These are phyloP conservation scores for Liopterus haemorrhoidalis DNA, from an alignment of 2,888 invertebrate genomes.

Conservation along the genomic window DNA sequence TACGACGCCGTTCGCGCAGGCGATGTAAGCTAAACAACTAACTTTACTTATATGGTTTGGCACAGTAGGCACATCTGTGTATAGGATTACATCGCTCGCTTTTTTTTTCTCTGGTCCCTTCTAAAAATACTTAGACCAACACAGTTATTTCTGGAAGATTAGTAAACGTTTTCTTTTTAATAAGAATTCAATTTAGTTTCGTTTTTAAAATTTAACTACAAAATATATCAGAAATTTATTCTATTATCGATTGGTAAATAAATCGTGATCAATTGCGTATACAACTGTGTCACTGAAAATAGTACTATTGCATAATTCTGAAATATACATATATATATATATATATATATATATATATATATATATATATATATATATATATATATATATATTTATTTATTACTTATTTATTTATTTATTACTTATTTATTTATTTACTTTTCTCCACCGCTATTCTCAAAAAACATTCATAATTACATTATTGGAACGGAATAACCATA, in stretches of 20 bases:
- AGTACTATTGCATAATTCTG: neutral
- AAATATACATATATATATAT: neutral
- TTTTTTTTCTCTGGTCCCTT: constrained; percentile 45
- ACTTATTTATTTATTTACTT: no score
- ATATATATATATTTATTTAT: constrained; percentile 10
- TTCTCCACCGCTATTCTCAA: no score
- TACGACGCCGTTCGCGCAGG: constrained; percentile 37
- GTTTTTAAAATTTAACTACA: constrained; percentile 25
- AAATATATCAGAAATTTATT: neutral
- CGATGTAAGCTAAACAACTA: constrained; percentile 37
- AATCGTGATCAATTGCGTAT: neutral
- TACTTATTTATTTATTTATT: no score
- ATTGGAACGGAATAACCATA: no score
- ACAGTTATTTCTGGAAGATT: constrained; percentile 46
- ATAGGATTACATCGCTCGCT: constrained; percentile 48
- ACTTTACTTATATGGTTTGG: constrained; percentile 47
- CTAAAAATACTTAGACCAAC: constrained; percentile 46
- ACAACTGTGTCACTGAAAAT: neutral
- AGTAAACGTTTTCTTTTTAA: constrained; percentile 42
- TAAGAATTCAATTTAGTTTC: constrained; percentile 41
- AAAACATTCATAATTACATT: no score
- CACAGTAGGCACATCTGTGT: constrained; percentile 45
- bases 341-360: no score
- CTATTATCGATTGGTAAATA: neutral
- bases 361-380: constrained; percentile 4